A percentile compares a stretch with the other conserved stretches of the same genome.
These are phyloP conservation scores for Drosophila niveifrons DNA, from an alignment of 2,888 invertebrate species.

Conservation along the genomic window DNA sequence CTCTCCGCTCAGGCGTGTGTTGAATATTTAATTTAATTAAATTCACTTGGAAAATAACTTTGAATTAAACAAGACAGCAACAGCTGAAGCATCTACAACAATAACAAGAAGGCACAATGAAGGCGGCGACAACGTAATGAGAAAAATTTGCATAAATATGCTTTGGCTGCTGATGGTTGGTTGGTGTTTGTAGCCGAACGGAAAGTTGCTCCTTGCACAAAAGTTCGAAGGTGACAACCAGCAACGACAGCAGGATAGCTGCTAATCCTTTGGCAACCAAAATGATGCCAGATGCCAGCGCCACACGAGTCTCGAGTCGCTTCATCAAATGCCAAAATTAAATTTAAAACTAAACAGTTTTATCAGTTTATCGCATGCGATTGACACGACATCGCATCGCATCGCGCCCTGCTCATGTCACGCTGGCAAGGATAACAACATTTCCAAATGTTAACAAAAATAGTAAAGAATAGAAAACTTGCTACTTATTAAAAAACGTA, in stretches of 20 bases:
- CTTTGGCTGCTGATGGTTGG: conserved; percentile 47
- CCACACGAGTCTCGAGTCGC: conserved; percentile 13
- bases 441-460: conserved; percentile 73
- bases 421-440: conserved; percentile 63
- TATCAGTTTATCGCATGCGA: conserved; percentile 33
- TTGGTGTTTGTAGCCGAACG: conserved; percentile 59
- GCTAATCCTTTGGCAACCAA: conserved; percentile 69
- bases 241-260: conserved; percentile 16
- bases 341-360: conserved; percentile 46
- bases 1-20: conserved; percentile 59
- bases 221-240: conserved; percentile 56
- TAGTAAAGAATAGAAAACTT: conserved; percentile 18
- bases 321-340: conserved; percentile 57
- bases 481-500: conserved; percentile 79
- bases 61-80: conserved; percentile 61
- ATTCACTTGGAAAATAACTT: conserved; percentile 79
- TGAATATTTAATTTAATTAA: conserved; percentile 80
- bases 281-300: conserved; percentile 68
- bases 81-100: conserved; percentile 29
- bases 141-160: conserved; percentile 79
- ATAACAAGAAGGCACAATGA: conserved; percentile 37
- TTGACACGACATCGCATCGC: conserved; percentile 27
- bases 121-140: conserved; percentile 67
- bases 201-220: conserved; percentile 50
- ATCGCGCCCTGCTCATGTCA: neutral